Evolutionary conservation across 2,113 vertebrate genomes (phyloP).

Genomic region (Porphyrio hochstetteri): DNA sequence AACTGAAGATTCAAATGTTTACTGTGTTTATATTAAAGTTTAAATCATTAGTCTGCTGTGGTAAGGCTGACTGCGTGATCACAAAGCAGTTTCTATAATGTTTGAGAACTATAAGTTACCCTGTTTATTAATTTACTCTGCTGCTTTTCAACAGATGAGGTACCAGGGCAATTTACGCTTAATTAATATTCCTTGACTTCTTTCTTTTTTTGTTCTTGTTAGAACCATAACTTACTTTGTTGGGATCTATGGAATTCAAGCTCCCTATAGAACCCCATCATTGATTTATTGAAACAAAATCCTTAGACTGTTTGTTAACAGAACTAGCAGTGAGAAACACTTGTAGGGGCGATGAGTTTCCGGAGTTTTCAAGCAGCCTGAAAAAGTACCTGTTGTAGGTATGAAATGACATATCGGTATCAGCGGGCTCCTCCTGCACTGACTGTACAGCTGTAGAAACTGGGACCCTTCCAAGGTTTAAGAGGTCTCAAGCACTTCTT

Average conservation of each 20-base stretch:
- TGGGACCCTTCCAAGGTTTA: not conserved
- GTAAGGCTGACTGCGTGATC: not conserved
- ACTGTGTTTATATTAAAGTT: not conserved
- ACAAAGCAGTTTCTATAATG: not conserved
- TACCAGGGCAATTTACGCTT: not conserved
- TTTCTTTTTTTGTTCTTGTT: not conserved
- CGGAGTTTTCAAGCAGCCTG: not conserved
- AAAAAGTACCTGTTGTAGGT: not conserved
- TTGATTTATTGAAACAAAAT: not conserved
- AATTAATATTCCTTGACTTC: not conserved
- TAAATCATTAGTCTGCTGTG: not conserved
- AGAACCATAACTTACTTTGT: not conserved
- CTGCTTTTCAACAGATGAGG: not conserved
- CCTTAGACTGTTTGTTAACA: not conserved
- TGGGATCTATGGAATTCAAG: not conserved
- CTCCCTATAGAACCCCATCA: not conserved
- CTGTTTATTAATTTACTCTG: not conserved
- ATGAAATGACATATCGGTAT: not conserved
- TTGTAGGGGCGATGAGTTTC: not conserved
- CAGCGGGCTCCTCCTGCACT: not conserved
- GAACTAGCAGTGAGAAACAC: not conserved
- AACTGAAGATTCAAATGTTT: not conserved
- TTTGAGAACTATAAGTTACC: not conserved
- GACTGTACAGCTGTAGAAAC: not conserved
- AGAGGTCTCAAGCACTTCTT: not conserved